Evolutionary conservation across 2,888 invertebrate genomes (phyloP).

Genomic region (Allygus modestus): DNA sequence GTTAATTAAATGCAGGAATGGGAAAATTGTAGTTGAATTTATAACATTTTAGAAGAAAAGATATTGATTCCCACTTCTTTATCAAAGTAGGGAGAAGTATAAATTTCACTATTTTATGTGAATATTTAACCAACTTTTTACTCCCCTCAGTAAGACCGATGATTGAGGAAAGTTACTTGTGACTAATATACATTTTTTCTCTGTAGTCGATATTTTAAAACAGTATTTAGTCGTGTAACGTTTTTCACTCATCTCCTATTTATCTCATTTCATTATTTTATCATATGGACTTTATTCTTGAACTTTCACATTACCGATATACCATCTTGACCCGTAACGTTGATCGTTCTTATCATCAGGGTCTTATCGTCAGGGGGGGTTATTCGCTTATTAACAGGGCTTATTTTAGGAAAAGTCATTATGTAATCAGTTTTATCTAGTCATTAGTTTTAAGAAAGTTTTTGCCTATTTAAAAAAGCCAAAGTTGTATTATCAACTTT

Average conservation of each 20-base stretch:
- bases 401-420: background rate
- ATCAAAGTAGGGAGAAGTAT: too few species aligned
- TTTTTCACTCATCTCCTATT: constrained; percentile 16
- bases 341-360: constrained; percentile 10
- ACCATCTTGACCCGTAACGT: constrained; percentile 6
- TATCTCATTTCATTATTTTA: constrained; percentile 27
- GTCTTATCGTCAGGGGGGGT: too few species aligned
- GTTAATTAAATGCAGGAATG: background rate
- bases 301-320: constrained; percentile 12
- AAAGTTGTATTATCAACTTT: background rate
- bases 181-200: background rate
- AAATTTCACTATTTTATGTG: background rate
- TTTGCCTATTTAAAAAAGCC: background rate
- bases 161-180: background rate
- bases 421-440: constrained; percentile 17
- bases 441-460: constrained; percentile 4
- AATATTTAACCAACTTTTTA: background rate
- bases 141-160: background rate
- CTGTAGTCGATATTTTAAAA: background rate
- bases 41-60: too few species aligned
- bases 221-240: constrained; percentile 3
- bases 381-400: background rate
- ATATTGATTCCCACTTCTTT: too few species aligned
- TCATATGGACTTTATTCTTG: constrained; percentile 32
- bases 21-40: background rate